Percentiles rank a stretch among this genome's conserved stretches.
Conservation (phyloP, 1,140 invertebrate species). For the Tetramorium parvispinum region DNA sequence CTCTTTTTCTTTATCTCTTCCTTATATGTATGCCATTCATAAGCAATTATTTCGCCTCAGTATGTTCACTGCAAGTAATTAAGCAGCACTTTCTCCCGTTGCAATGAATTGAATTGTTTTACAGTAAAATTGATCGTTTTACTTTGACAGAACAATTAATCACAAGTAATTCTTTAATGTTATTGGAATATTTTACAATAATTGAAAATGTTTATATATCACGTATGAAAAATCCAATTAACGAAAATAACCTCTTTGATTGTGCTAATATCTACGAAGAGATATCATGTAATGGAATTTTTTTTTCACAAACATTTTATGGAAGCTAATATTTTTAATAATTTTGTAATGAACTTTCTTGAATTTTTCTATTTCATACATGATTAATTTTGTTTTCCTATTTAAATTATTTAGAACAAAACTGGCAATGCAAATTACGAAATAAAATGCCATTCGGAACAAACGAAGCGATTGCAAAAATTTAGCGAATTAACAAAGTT, state of each 20-base stretch:
- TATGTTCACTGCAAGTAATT: conserved; percentile 19
- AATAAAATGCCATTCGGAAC: not conserved
- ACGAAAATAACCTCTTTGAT: not conserved
- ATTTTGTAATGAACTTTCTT: not conserved
- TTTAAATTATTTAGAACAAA: not conserved
- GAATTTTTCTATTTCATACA: not conserved
- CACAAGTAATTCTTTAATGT: conserved; percentile 48
- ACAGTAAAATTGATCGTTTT: conserved; percentile 29
- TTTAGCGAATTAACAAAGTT: not conserved
- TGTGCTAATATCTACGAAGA: not conserved
- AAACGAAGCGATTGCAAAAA: not conserved
- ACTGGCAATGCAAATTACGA: not conserved
- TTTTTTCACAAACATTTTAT: not conserved
- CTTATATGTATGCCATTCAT: not conserved
- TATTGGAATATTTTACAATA: conserved; percentile 25
- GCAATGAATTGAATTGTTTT: conserved; percentile 12
- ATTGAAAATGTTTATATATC: not conserved
- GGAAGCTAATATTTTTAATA: not conserved
- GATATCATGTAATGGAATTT: not conserved
- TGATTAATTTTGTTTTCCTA: not conserved
- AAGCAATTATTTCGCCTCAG: conserved; percentile 26
- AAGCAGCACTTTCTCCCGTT: conserved; percentile 14
- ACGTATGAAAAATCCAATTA: not conserved
- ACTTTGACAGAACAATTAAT: conserved; percentile 45
- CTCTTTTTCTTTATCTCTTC: not conserved